Percentiles rank a stretch among this genome's conserved stretches.
These are phyloP conservation scores for Tylochromis polylepis DNA, from an alignment of 2,113 vertebrate genomes.

Conservation along the genomic window DNA sequence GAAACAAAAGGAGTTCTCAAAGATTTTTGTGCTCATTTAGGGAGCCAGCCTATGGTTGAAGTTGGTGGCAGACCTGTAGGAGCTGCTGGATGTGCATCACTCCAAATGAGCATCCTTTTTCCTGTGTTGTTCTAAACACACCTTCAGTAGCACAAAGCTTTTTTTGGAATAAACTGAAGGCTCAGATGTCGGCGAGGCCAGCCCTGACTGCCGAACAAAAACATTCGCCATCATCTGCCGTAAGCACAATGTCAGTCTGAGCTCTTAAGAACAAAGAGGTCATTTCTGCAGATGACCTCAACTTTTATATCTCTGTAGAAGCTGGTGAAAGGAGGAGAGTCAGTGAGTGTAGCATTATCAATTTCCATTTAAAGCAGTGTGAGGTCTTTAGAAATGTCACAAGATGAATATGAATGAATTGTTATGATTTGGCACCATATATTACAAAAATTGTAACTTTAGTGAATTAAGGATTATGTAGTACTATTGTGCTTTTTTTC, in stretches of 20 bases:
- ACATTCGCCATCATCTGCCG: not conserved
- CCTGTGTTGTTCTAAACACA: not conserved
- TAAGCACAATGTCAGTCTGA: not conserved
- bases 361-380: not conserved
- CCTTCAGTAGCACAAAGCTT: not conserved
- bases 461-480: not conserved
- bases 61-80: not conserved
- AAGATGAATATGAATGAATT: not conserved
- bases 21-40: not conserved
- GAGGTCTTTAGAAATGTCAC: not conserved
- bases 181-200: not conserved
- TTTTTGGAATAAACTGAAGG: not conserved
- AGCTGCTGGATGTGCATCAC: not conserved
- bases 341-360: not conserved
- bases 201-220: not conserved
- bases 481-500: not conserved
- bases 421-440: not conserved
- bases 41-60: not conserved
- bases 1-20: fast-evolving
- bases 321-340: not conserved
- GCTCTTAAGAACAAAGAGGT: not conserved
- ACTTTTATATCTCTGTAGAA: not conserved
- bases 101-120: not conserved
- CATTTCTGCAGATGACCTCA: not conserved
- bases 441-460: not conserved